phyloP scores from a whole-genome alignment of 2,797 vertebrate species.

The Falco biarmicus region DNA sequence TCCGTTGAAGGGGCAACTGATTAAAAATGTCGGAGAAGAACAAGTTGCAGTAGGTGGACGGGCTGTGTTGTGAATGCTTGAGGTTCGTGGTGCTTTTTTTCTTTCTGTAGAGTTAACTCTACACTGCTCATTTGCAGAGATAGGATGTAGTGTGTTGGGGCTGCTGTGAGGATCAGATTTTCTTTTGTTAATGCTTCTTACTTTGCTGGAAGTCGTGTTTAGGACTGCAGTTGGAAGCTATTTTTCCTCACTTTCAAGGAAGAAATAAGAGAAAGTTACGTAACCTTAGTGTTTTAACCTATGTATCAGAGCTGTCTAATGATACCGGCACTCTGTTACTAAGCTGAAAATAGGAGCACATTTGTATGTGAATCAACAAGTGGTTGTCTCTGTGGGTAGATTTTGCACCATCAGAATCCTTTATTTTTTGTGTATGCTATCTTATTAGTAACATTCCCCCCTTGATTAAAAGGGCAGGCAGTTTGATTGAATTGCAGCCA shows the following conservation, averaged over 20 bases:
- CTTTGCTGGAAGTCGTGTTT: neutral
- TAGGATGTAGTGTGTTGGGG: neutral
- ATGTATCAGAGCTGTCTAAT: neutral
- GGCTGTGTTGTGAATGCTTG: neutral
- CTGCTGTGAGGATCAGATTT: neutral
- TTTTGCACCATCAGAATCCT: neutral
- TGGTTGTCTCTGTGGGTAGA: neutral
- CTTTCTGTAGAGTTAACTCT: neutral
- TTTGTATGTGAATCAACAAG: neutral
- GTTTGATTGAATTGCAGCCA: neutral
- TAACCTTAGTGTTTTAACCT: neutral
- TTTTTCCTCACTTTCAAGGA: neutral
- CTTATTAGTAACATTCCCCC: neutral
- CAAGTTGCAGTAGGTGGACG: neutral
- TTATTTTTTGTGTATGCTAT: neutral
- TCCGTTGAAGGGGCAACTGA: too few relatives aligned
- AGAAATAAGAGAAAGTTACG: neutral
- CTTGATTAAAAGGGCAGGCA: neutral
- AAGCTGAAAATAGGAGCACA: neutral
- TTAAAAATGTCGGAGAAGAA: neutral
- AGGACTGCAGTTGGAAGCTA: neutral
- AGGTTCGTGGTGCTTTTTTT: neutral
- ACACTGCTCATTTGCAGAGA: neutral
- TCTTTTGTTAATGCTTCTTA: neutral
- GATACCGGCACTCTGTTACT: neutral